Evolutionary conservation across 2,888 invertebrate species (phyloP).

Genomic region (Thymelicus acteon): DNA sequence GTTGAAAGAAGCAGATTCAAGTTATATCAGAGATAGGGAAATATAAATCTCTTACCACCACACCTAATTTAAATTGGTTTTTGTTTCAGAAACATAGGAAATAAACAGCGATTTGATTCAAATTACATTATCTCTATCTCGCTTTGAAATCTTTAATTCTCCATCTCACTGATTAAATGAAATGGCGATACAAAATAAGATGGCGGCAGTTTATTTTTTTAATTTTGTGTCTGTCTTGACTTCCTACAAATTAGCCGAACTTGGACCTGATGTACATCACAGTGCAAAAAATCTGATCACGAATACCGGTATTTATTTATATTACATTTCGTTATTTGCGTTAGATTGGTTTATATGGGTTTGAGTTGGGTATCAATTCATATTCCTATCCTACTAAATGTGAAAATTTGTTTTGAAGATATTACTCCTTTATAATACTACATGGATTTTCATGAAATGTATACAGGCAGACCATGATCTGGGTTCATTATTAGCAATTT

Average conservation of each 20-base stretch:
- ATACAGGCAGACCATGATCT: too few relatives aligned
- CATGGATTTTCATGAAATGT: too few relatives aligned
- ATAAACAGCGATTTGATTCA: conserved; percentile 44
- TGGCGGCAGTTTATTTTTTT: conserved; percentile 58
- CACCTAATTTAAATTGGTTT: conserved; percentile 38
- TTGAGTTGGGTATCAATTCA: too few relatives aligned
- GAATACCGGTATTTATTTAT: too few relatives aligned
- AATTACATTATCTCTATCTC: conserved; percentile 82
- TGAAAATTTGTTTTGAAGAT: too few relatives aligned
- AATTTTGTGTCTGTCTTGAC: background rate
- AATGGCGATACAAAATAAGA: conserved; percentile 84
- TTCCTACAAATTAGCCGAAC: conserved; percentile 4
- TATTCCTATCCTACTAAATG: too few relatives aligned
- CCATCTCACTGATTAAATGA: conserved; percentile 83
- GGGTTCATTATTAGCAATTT: too few relatives aligned
- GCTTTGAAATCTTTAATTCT: conserved; percentile 76
- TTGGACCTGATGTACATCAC: background rate
- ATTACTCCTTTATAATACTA: too few relatives aligned
- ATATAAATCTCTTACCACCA: conserved; percentile 41
- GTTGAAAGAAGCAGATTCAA: conserved; percentile 26
- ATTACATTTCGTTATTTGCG: too few relatives aligned
- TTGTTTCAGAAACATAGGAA: conserved; percentile 37
- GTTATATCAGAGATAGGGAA: conserved; percentile 23
- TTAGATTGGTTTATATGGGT: too few relatives aligned
- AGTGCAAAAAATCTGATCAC: too few relatives aligned